phyloP scores from a whole-genome alignment of 2,888 invertebrate genomes.

The Esperia sulphurella region DNA sequence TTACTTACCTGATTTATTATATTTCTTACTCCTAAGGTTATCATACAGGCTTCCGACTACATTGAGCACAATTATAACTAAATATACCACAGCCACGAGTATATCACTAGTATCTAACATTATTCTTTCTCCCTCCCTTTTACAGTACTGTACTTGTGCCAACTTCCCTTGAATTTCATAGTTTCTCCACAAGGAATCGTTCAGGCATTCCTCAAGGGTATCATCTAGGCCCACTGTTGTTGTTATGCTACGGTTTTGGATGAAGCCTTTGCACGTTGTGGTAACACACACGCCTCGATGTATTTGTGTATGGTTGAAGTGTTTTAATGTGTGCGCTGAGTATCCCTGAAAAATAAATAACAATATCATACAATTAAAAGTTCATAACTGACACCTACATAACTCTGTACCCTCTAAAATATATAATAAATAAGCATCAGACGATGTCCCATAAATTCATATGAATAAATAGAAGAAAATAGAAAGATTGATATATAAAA shows the following conservation, averaged over 20 bases:
- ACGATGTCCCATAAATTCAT: too few species aligned
- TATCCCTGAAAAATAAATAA: conserved; percentile 44
- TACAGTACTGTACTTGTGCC: conserved; percentile 47
- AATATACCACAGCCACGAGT: conserved; percentile 42
- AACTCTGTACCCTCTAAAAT: too few species aligned
- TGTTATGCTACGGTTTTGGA: conserved; percentile 21
- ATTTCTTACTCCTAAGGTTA: conserved; percentile 20
- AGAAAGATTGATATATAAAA: too few species aligned
- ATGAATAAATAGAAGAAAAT: too few species aligned
- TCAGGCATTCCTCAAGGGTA: conserved; percentile 55
- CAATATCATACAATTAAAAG: too few species aligned
- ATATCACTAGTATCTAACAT: conserved; percentile 44
- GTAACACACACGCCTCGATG: conserved; percentile 61
- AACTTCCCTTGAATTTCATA: conserved; percentile 48
- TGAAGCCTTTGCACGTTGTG: conserved; percentile 38
- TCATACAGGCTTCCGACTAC: conserved; percentile 56
- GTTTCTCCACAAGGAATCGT: conserved; percentile 43
- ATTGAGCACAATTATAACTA: conserved; percentile 46
- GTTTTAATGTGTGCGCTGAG: conserved; percentile 51
- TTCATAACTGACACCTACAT: too few species aligned
- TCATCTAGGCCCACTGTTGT: conserved; percentile 28
- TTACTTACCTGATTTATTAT: conserved; percentile 37
- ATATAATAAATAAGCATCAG: too few species aligned
- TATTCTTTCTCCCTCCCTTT: conserved; percentile 30
- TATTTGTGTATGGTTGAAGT: conserved; percentile 62